Base-by-base conservation (phyloP, 2,888 invertebrate genomes). In the Ypsolopha sequella region DNA sequence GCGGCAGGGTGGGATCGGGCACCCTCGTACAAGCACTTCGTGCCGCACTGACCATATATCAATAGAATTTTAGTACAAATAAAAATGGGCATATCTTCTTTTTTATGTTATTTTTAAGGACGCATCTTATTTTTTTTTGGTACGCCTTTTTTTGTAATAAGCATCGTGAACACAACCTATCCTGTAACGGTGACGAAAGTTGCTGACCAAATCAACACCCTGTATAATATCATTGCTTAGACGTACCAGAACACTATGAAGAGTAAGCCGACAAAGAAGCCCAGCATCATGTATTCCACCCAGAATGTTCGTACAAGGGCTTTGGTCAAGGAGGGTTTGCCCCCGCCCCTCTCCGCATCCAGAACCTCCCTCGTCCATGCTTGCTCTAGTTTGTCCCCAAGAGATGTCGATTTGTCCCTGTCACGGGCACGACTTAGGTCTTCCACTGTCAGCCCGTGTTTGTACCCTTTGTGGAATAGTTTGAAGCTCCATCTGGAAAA, bases 341-440 rank as follows among this genome's bases (percentile, higher is more conserved):
- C 70, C n/a, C 86, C 85, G 48, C 72, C 70, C 53, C 73, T 73
- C 48, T 81, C 76, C 0, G 89, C 86, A 44, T 68, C 70, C 46
- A 75, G 69, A 14, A 90, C 56, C 70, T 92, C 91, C 41, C 78
- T 69, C 45, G 87, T 76, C 93, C 92, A 93, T 52, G 89, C 91
- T 81, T 81, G 82, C 71, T 91, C 91, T 41, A 94, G 76, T 13
- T 81, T 80, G 67, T 92, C 89, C 7, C 92, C 92, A 10, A 93
- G 78, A n/a, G 75, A 71, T 53, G 90, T 89, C 0, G 93, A 93
- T 46, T 85, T 75, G 70, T 93, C 93, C 13, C 77, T 75, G 1
- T 85, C 76, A 13, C 91, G 77, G 7, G 90, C 88, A 63, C 89
- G 89, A 76, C 90, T 92, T 33, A 94, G 72, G 64, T 93, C 91